These are phyloP conservation scores for Candidula unifasciata DNA, from an alignment of 2,888 invertebrate genomes.

Conservation along the genomic window DNA sequence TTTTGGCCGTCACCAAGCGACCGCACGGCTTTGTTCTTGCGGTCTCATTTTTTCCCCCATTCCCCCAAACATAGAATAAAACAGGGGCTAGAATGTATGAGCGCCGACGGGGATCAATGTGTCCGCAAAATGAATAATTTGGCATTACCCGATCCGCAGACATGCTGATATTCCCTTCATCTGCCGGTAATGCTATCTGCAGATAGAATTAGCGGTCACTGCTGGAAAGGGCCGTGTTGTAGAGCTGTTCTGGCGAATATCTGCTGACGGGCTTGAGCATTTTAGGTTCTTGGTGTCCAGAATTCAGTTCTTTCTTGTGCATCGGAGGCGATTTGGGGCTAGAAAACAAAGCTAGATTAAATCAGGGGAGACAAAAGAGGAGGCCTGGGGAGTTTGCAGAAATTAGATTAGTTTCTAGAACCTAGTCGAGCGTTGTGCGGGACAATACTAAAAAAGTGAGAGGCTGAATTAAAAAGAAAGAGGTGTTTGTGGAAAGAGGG, in stretches of 20 bases:
- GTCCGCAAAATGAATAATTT: conserved; percentile 50
- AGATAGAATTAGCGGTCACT: conserved; percentile 35
- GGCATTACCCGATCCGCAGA: conserved; percentile 43
- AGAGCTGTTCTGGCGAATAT: not conserved
- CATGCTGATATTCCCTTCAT: conserved; percentile 30
- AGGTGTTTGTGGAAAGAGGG: not conserved
- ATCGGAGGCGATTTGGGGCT: not conserved
- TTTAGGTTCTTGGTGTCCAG: not conserved
- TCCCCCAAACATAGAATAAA: not conserved
- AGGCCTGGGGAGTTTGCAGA: conserved; percentile 29
- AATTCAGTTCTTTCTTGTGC: conserved; percentile 29
- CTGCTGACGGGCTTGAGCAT: not conserved
- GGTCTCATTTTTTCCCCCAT: conserved; percentile 38
- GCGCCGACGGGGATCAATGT: conserved; percentile 27
- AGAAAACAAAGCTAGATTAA: conserved; percentile 42
- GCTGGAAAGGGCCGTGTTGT: not conserved
- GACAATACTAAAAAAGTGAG: not conserved
- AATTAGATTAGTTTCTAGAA: conserved; percentile 50
- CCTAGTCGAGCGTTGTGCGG: conserved; percentile 24
- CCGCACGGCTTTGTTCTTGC: conserved; percentile 45
- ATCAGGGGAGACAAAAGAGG: conserved; percentile 13
- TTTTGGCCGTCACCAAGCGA: conserved; percentile 28
- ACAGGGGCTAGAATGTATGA: not conserved
- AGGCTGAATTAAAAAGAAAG: not conserved
- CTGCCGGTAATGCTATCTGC: conserved; percentile 46